Conservation (phyloP, 2,888 invertebrate genomes). For the Tetragonisca angustula region DNA sequence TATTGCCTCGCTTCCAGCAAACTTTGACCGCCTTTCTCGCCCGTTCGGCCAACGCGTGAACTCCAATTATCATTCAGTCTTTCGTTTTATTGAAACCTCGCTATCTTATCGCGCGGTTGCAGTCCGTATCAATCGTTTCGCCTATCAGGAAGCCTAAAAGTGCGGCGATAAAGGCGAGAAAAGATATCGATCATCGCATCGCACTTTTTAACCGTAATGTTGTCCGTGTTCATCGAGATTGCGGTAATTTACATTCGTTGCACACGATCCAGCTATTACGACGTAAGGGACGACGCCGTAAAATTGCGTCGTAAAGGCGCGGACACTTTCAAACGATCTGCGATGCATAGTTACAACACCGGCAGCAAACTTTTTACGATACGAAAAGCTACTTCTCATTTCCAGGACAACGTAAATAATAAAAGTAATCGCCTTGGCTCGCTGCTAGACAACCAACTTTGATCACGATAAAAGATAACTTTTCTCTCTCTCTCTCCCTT, state of each 20-base stretch:
- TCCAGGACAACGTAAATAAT: conserved; percentile 23
- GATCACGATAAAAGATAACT: neutral
- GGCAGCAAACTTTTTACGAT: neutral
- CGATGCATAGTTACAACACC: neutral
- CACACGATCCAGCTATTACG: neutral
- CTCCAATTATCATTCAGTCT: neutral
- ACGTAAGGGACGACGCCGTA: neutral
- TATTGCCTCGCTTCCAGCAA: conserved; percentile 14
- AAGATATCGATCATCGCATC: conserved; percentile 69
- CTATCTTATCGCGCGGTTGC: neutral
- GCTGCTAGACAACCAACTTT: neutral
- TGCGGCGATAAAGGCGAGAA: conserved; percentile 70
- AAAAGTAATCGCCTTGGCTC: neutral
- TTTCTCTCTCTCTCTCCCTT: neutral
- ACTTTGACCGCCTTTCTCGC: neutral
- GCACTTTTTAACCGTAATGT: conserved; percentile 41
- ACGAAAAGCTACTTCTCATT: neutral
- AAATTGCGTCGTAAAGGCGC: conserved; percentile 15
- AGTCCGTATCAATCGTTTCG: conserved; percentile 5
- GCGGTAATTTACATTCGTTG: conserved; percentile 18
- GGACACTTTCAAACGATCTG: neutral
- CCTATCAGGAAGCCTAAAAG: conserved; percentile 60
- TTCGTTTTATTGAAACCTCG: neutral
- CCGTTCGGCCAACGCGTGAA: neutral
- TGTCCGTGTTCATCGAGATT: conserved; percentile 22